Conservation (phyloP, 2,888 invertebrate genomes). For the Agrochola macilenta region DNA sequence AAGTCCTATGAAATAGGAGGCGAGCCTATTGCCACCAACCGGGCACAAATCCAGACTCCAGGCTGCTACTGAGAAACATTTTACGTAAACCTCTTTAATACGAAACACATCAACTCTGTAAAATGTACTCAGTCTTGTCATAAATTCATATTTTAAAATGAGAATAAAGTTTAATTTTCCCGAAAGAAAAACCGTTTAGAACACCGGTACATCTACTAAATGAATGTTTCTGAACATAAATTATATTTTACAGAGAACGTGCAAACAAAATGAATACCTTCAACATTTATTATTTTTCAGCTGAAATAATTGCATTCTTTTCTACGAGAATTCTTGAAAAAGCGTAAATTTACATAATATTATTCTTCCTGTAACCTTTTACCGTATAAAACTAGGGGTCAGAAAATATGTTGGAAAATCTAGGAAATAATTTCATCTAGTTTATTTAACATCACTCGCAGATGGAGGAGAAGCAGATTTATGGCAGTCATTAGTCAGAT, state of each 20-base stretch:
- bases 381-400: too few species aligned
- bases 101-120: slow-evolving; percentile 15
- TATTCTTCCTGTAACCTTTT: neutral
- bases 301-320: slow-evolving; percentile 24
- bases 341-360: neutral
- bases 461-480: slow-evolving; percentile 4
- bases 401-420: neutral
- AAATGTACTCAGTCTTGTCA: slow-evolving; percentile 12
- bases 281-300: slow-evolving; percentile 14
- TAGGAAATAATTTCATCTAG: neutral
- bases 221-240: slow-evolving; percentile 29
- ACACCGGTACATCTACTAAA: slow-evolving; percentile 10
- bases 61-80: too few species aligned
- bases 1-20: too few species aligned
- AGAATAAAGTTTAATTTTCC: slow-evolving; percentile 35
- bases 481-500: slow-evolving; percentile 21
- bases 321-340: neutral
- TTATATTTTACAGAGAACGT: slow-evolving; percentile 18
- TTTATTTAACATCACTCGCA: slow-evolving; percentile 10
- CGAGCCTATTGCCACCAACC: too few species aligned
- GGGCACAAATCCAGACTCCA: too few species aligned
- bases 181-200: slow-evolving; percentile 21
- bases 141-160: slow-evolving; percentile 47
- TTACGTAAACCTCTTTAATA: slow-evolving; percentile 18
- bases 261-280: slow-evolving; percentile 31